phyloP scores from a whole-genome alignment of 2,888 invertebrate genomes.

The Xestoiulus laeticollis region DNA sequence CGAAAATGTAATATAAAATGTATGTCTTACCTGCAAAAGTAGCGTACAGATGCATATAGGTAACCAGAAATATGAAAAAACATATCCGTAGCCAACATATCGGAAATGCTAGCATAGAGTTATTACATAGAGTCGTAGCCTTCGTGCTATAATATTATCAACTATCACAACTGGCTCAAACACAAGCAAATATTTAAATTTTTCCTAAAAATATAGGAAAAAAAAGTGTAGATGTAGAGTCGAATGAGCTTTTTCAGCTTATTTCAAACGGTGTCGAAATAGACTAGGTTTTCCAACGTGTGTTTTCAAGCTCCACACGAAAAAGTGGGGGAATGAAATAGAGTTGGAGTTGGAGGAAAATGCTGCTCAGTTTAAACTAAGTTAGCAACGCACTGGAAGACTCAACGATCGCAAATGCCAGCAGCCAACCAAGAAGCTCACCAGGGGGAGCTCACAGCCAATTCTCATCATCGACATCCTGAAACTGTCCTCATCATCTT shows the following conservation, averaged over 20 bases:
- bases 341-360: neutral
- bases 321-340: neutral
- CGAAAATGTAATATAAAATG: neutral
- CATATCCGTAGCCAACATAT: slow-evolving; percentile 49
- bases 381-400: slow-evolving; percentile 27
- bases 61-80: slow-evolving; percentile 44
- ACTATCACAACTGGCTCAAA: neutral
- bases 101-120: slow-evolving; percentile 48
- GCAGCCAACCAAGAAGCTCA: neutral
- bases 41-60: slow-evolving; percentile 40
- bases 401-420: neutral
- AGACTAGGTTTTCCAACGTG: neutral
- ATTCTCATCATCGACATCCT: neutral
- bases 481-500: neutral
- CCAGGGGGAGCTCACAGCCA: neutral
- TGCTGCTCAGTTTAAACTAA: slow-evolving; percentile 13
- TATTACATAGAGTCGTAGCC: slow-evolving; percentile 44
- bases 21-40: slow-evolving; percentile 44
- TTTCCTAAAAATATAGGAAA: neutral
- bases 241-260: neutral
- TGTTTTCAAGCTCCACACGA: neutral
- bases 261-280: neutral
- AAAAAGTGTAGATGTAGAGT: too few species aligned
- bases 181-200: neutral
- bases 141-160: neutral